A percentile compares a stretch with the other conserved stretches of the same genome.
Evolutionary conservation across 2,113 vertebrate species (phyloP).

Genomic region (Boulengerochromis microlepis): DNA sequence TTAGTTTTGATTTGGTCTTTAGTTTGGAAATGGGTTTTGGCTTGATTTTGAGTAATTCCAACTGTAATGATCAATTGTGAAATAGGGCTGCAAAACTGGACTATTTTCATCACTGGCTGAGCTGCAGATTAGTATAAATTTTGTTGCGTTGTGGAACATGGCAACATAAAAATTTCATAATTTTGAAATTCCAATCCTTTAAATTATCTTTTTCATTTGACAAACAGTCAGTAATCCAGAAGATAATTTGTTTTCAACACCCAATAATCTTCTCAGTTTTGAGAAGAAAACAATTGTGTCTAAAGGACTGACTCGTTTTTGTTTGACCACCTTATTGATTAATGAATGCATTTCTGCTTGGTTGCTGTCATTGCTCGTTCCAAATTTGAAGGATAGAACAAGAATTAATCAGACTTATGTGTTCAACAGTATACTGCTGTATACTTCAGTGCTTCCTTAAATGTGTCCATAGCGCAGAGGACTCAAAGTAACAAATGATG

Average conservation of each 20-base stretch:
- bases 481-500: not conserved
- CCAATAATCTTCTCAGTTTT: not conserved
- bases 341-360: not conserved
- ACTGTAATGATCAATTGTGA: not conserved
- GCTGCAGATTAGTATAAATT: not conserved
- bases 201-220: not conserved
- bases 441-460: not conserved
- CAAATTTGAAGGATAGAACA: not conserved
- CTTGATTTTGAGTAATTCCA: not conserved
- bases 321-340: not conserved
- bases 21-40: not conserved
- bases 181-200: not conserved
- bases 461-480: not conserved
- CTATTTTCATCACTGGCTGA: not conserved
- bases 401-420: not conserved
- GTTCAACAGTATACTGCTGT: not conserved
- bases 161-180: not conserved
- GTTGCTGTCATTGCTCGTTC: not conserved
- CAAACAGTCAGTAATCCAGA: not conserved
- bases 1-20: not conserved
- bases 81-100: not conserved
- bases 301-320: not conserved
- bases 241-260: not conserved
- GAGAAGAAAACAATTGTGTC: not conserved
- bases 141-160: not conserved